phyloP scores from a whole-genome alignment of 2,888 invertebrate genomes.

The Nasonovia ribisnigri region DNA sequence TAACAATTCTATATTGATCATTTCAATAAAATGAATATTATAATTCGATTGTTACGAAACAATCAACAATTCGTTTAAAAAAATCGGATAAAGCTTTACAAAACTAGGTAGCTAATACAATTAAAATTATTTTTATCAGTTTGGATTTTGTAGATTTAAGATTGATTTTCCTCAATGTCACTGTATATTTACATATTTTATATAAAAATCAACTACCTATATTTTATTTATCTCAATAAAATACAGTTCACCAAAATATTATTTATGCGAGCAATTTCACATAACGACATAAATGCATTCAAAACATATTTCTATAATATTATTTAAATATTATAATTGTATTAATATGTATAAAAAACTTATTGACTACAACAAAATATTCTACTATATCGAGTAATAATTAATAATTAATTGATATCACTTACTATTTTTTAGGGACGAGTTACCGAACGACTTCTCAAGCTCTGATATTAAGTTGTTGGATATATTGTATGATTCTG shows the following conservation, averaged over 20 bases:
- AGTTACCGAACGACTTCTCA: slow-evolving; percentile 8
- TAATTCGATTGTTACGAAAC: not conserved
- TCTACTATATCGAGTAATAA: not conserved
- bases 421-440: not conserved
- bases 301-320: not conserved
- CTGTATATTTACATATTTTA: not conserved
- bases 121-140: not conserved
- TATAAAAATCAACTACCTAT: not conserved
- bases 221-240: not conserved
- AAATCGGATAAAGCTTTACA: not conserved
- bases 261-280: not conserved
- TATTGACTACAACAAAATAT: too few species aligned
- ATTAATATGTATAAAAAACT: too few species aligned
- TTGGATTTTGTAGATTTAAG: not conserved
- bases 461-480: slow-evolving; percentile 36
- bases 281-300: not conserved
- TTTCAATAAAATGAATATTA: not conserved
- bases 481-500: slow-evolving; percentile 36
- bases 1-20: not conserved
- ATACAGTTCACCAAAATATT: not conserved
- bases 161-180: not conserved
- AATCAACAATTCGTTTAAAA: not conserved
- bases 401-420: not conserved
- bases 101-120: not conserved
- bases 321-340: too few species aligned